A percentile compares a stretch with the other conserved stretches of the same genome.
Evolutionary conservation across 2,797 vertebrate species (phyloP).

Genomic region (Champsocephalus esox): DNA sequence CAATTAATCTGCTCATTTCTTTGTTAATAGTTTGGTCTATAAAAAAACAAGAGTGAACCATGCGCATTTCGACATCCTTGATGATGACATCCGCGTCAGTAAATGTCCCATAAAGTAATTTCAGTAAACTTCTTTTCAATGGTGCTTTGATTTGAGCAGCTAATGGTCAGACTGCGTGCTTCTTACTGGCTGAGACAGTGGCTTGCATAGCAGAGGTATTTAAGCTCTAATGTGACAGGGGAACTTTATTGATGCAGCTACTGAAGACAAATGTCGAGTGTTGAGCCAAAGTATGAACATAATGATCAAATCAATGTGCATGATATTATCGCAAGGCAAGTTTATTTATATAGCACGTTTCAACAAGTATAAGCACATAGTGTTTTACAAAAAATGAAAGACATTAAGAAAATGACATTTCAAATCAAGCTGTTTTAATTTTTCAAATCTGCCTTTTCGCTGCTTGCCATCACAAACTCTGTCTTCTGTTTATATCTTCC

Average conservation of each 20-base stretch:
- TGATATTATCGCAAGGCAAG: constrained; percentile 43
- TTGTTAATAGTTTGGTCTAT: neutral
- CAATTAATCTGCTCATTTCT: neutral
- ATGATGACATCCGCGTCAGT: neutral
- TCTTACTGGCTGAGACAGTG: neutral
- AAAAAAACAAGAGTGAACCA: neutral
- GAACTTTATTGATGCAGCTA: neutral
- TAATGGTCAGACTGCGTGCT: neutral
- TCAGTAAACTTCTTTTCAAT: too few relatives aligned
- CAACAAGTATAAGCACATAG: too few relatives aligned
- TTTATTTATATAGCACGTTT: too few relatives aligned
- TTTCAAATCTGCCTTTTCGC: constrained; percentile 33
- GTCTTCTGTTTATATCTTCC: constrained; percentile 5
- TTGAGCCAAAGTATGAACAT: constrained; percentile 1
- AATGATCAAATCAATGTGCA: constrained; percentile 55
- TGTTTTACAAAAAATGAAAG: too few relatives aligned
- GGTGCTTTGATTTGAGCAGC: constrained; percentile 9
- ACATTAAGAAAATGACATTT: too few relatives aligned
- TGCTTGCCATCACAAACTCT: constrained; percentile 13
- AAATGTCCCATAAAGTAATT: neutral
- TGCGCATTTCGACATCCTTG: neutral
- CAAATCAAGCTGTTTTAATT: constrained; percentile 39
- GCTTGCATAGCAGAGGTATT: neutral
- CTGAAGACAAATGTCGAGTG: constrained; percentile 7
- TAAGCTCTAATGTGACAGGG: neutral